Base-by-base conservation (phyloP, 2,113 vertebrate species). In the Apaloderma vittatum region DNA sequence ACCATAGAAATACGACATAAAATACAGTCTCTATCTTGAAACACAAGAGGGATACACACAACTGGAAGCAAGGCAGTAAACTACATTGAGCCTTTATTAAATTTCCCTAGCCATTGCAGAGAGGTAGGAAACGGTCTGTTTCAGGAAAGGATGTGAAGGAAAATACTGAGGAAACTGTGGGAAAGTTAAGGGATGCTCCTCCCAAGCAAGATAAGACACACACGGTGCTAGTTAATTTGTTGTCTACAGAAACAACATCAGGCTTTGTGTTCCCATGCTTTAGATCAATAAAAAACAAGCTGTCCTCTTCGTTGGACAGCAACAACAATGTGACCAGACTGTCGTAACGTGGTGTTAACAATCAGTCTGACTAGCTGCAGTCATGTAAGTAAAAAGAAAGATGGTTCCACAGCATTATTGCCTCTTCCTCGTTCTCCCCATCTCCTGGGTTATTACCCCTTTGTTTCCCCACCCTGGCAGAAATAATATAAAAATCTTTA, bases 291-390 rank as follows among this genome's bases (percentile, higher is more conserved):
- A 76, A 65, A 55, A 19, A 3, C 65, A 66, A 48, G 11, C n/a
- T 62, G 27, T 54, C 34, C 66, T 81, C 11, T 23, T 92, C 27
- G 15, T 37, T 75, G 68, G 32, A 67, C 27, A 51, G 23, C 17
- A 67, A 52, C 20, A 70, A 22, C 15, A 32, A 8, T 23, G 30
- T 21, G 36, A 46, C n/a, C 59, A 58, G 36, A 57, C 22, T 4
- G 6, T 22, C 48, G 19, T 3, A 22, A 45, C 16, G 1, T 0
- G 17, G 19, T 32, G n/a, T 14, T 32, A 18, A n/a, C 8, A 29
- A 51, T 27, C 48, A 76, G 4, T 2, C 11, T 59, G 32, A 59
- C 2, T 29, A 48, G 20, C 7, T 79, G 32, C 24, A 55, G 24
- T 3, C 40, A 9, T 5, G 24, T 12, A 55, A 46, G 17, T 12